Evolutionary conservation across 30 jellyfish, hydroid and myxozoan species (phyloP).

Genomic region (Sanderia malayensis): DNA sequence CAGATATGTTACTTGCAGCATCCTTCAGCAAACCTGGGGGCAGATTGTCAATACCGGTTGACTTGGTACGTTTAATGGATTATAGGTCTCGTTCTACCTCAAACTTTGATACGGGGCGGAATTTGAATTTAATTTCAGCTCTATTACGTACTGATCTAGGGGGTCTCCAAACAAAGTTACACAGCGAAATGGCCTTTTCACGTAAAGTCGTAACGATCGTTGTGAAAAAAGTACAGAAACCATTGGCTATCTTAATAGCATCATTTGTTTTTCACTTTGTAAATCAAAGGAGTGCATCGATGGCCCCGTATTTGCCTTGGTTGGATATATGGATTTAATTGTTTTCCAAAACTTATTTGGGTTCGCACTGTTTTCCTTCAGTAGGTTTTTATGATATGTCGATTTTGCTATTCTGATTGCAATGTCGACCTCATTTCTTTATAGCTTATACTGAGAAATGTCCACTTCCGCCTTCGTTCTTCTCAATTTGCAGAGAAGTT

Average conservation of each 20-base stretch:
- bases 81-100: constrained; percentile 26
- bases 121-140: constrained; percentile 20
- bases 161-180: constrained; percentile 38
- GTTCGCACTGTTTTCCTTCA: constrained; percentile 8
- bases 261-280: constrained; percentile 18
- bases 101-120: constrained; percentile 25
- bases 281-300: constrained; percentile 34
- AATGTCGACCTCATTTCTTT: no score
- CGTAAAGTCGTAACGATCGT: constrained; percentile 24
- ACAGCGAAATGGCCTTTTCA: constrained; percentile 33
- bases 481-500: constrained; percentile 32
- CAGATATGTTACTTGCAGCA: constrained; percentile 33
- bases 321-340: constrained; percentile 15
- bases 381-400: constrained; percentile 18
- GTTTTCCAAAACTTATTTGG: constrained; percentile 26
- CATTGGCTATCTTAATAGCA: constrained; percentile 10
- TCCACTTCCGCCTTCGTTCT: constrained; percentile 30
- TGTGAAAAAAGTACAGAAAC: constrained; percentile 19
- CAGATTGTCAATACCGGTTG: constrained; percentile 51
- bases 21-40: constrained; percentile 55
- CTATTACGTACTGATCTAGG: constrained; percentile 23
- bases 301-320: constrained; percentile 26
- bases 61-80: constrained; percentile 27
- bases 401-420: constrained; percentile 32
- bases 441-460: constrained; percentile 11